Percentiles rank a stretch among this genome's conserved stretches.
Conservation (phyloP, 2,113 vertebrate genomes). For the Sapayoa aenigma region DNA sequence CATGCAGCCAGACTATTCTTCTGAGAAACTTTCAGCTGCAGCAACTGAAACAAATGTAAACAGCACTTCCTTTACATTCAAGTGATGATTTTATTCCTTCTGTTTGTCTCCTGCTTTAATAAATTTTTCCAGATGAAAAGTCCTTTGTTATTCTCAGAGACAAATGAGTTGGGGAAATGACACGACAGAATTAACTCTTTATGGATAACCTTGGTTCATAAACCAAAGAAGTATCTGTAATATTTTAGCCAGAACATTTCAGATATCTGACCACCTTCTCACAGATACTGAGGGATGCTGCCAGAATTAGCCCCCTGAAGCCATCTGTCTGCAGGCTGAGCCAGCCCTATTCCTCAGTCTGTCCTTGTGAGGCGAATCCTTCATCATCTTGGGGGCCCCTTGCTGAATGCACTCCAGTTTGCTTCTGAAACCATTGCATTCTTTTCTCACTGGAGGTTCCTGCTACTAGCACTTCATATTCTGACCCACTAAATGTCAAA, state of each 20-base stretch:
- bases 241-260: not conserved
- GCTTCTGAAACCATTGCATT: not conserved
- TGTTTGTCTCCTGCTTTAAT: not conserved
- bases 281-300: fast-evolving
- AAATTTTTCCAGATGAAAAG: not conserved
- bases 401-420: not conserved
- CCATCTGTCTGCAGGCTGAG: not conserved
- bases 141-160: not conserved
- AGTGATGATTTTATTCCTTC: not conserved
- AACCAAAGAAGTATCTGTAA: not conserved
- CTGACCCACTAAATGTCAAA: not conserved
- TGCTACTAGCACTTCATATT: fast-evolving
- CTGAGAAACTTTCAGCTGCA: not conserved
- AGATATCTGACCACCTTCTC: not conserved
- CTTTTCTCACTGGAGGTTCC: not conserved
- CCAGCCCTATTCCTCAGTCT: not conserved
- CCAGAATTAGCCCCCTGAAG: not conserved
- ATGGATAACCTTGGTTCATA: not conserved
- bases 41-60: not conserved
- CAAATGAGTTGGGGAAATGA: not conserved
- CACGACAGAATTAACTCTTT: not conserved
- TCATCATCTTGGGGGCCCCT: fast-evolving
- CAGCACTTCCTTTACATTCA: not conserved
- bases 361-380: not conserved
- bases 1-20: fast-evolving